Evolutionary conservation across 1,140 invertebrate genomes (phyloP).

Genomic region (Wiebesia pumilae): DNA sequence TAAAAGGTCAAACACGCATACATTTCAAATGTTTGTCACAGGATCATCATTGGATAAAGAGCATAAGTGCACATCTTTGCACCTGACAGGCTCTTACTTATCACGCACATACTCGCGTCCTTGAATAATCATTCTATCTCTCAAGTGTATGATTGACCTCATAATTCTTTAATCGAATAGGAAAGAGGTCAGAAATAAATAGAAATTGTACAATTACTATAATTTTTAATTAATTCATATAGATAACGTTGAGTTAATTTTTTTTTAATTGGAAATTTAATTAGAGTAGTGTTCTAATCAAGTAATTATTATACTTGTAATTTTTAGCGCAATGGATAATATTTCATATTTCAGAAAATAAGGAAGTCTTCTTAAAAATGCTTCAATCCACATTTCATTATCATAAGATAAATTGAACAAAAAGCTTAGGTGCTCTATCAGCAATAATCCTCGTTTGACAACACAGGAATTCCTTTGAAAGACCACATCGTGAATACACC

Average conservation of each 20-base stretch:
- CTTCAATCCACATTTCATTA: no score
- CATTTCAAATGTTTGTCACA: not conserved
- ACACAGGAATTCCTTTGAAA: not conserved
- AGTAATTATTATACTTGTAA: no score
- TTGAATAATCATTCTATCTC: not conserved
- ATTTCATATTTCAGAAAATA: no score
- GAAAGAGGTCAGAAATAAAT: not conserved
- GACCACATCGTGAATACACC: not conserved
- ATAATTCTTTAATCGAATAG: constrained; percentile 3
- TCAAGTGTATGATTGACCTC: not conserved
- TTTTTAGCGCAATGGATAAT: no score
- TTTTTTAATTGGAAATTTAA: no score
- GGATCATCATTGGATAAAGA: not conserved
- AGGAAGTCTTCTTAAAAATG: no score
- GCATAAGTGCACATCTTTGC: not conserved
- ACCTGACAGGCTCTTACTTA: not conserved
- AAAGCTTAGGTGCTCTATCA: not conserved
- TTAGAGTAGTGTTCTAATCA: no score
- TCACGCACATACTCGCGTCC: not conserved
- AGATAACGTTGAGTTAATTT: no score
- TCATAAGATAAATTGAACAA: not conserved
- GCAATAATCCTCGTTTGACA: not conserved
- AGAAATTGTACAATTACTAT: not conserved
- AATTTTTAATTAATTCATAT: no score
- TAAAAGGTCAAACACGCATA: not conserved